Percentiles rank a stretch among this genome's conserved stretches.
These are phyloP conservation scores for Actinostola sp. DNA, from an alignment of 92 coral and sea anemone species.

Conservation along the genomic window DNA sequence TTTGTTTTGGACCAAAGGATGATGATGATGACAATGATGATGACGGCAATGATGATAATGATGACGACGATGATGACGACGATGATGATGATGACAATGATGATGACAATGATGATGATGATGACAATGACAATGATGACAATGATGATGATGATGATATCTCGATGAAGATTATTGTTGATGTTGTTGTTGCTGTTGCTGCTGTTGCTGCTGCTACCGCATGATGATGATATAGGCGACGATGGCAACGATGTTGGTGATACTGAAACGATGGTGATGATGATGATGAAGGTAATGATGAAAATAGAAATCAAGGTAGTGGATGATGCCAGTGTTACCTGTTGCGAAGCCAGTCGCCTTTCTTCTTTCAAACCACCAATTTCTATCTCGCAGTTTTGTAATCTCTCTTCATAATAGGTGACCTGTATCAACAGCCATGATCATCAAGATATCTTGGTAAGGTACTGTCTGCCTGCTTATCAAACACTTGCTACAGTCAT, in stretches of 20 bases:
- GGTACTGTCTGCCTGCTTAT: too few species aligned
- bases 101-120: constrained; percentile 4
- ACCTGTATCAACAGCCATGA: constrained; percentile 58
- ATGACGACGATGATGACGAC: neutral
- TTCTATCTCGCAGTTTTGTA: constrained; percentile 85
- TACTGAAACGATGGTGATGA: too few species aligned
- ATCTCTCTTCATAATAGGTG: constrained; percentile 85
- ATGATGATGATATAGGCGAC: neutral
- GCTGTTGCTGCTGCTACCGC: too few species aligned
- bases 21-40: constrained; percentile 19
- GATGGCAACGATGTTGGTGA: too few species aligned
- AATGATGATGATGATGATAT: constrained; percentile 1
- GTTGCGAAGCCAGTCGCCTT: constrained; percentile 81
- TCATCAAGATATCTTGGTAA: too few species aligned
- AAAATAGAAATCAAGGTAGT: neutral
- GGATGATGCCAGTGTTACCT: constrained; percentile 60
- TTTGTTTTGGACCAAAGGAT: neutral
- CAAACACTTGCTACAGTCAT: too few species aligned
- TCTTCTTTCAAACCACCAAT: constrained; percentile 76
- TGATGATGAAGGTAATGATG: constrained; percentile 3
- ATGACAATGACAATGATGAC: neutral
- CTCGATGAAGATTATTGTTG: too few species aligned
- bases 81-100: constrained; percentile 9
- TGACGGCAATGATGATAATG: neutral
- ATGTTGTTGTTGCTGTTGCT: too few species aligned